phyloP scores from a whole-genome alignment of 2,797 vertebrate genomes.

The Columba guinea region DNA sequence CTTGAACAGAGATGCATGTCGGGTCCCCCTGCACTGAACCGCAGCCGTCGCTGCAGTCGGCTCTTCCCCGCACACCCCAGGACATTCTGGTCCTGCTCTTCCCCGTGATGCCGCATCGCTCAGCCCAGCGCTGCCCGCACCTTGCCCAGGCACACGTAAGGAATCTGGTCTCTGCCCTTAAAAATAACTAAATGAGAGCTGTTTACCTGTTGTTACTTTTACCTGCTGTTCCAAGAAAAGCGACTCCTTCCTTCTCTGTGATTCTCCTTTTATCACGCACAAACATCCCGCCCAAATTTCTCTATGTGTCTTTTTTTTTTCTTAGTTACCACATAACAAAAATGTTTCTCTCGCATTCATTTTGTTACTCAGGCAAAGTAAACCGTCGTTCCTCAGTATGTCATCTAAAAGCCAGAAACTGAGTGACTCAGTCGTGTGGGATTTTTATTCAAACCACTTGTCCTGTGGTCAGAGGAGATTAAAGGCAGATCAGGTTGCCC shows the following conservation, averaged over 20 bases:
- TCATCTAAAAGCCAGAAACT: slow-evolving; percentile 74
- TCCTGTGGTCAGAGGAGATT: slow-evolving; percentile 77
- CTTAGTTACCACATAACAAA: slow-evolving; percentile 87
- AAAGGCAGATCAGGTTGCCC: slow-evolving; percentile 85
- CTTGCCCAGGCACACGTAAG: not conserved
- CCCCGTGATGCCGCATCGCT: fast-evolving
- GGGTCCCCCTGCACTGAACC: fast-evolving
- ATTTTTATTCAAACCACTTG: slow-evolving; percentile 94
- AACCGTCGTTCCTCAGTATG: slow-evolving; percentile 83
- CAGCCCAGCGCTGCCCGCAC: not conserved
- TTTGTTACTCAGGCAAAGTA: slow-evolving; percentile 89
- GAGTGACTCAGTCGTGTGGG: slow-evolving; percentile 86
- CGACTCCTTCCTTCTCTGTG: not conserved
- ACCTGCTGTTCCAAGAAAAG: slow-evolving; percentile 43
- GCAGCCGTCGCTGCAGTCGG: fast-evolving
- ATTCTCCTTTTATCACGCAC: slow-evolving; percentile 25
- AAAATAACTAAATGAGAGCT: not conserved
- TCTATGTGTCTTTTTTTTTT: not conserved
- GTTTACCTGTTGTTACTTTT: not conserved
- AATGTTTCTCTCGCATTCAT: slow-evolving; percentile 88
- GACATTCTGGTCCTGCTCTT: not conserved
- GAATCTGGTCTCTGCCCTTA: not conserved
- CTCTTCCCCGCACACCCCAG: not conserved
- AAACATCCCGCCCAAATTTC: slow-evolving; percentile 58
- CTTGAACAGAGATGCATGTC: fast-evolving